Conservation (phyloP, 2,113 vertebrate species). For the Formicarius rufipectus region DNA sequence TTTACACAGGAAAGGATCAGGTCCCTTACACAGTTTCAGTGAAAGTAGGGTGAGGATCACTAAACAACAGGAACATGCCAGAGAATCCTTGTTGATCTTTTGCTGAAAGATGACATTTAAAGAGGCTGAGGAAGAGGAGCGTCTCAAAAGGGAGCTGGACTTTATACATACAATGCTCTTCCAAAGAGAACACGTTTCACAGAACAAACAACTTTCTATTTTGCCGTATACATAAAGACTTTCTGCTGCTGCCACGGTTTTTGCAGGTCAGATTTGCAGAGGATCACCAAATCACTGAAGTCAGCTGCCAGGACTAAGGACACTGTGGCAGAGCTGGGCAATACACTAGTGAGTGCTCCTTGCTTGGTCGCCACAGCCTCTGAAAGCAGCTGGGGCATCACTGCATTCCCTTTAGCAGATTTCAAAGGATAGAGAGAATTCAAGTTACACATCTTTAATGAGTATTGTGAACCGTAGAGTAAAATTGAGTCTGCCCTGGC, state of each 20-base stretch:
- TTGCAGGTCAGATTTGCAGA: background rate
- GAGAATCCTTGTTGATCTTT: background rate
- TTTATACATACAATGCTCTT: background rate
- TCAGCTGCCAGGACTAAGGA: background rate
- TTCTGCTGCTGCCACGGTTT: background rate
- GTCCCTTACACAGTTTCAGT: background rate
- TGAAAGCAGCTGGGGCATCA: background rate
- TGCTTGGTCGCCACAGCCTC: background rate
- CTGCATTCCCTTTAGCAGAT: rapidly evolving
- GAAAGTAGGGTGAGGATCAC: background rate
- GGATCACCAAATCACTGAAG: background rate
- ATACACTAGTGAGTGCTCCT: rapidly evolving
- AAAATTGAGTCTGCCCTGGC: background rate
- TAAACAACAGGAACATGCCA: background rate
- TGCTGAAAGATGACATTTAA: background rate
- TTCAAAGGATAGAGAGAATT: background rate
- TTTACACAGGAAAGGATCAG: background rate
- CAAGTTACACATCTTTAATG: background rate
- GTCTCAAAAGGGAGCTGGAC: background rate
- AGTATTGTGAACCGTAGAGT: background rate
- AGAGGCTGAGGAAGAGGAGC: background rate
- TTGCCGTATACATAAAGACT: background rate
- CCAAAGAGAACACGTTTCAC: background rate
- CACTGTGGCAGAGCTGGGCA: background rate
- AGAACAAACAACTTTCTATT: background rate